Evolutionary conservation across 2,888 invertebrate genomes (phyloP), one percentile per base, ranked within the genome.

Genomic region (Tachina grossa): DNA sequence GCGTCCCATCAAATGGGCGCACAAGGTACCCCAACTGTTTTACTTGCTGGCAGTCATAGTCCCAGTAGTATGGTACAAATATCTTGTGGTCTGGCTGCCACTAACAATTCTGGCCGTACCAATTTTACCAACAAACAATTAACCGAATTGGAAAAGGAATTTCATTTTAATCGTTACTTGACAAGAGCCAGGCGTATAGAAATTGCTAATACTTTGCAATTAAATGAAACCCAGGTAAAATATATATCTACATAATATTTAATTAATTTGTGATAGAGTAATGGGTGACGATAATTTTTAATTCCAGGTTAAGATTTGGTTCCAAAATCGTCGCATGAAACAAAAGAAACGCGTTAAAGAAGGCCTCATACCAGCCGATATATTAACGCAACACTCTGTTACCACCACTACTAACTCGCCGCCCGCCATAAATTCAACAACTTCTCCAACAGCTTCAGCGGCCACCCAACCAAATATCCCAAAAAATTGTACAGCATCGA

Each of bases 41-140:
- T 89, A 22, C 81, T 94, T 93, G 87, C 94, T 93, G 9, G 93
- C 93, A 87, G 87, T 93, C 59, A 86, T 74, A 77, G 88, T 59
- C 87, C 93, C 87, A 89, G 89, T 93, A 90, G 88, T 85, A 83
- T 85, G 68, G 83, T 83, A 11, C 83, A 83, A 78, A 83, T 85
- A 41, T 79, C 83, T 13, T 91, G 91, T 84, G 88, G 88, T 49
- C 80, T 88, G 57, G 84, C 85, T 14, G 87, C 92, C 88, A 89
- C 91, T 92, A 97, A 97, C 93, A 96, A 96, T 93, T 97, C 97
- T 14, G 98, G 98, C 49, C 95, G 99, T 76, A 99, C 99, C 53
- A 99, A 99, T 94, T 99, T 99, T 94, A 99, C 99, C 88, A 99
- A 99, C 93, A 99, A 99, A 93, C 99, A 99, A 93, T 95, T 99